Evolutionary conservation across 2,888 invertebrate genomes (phyloP), one percentile per base, ranked within the genome.

Genomic region (Luperina testacea): DNA sequence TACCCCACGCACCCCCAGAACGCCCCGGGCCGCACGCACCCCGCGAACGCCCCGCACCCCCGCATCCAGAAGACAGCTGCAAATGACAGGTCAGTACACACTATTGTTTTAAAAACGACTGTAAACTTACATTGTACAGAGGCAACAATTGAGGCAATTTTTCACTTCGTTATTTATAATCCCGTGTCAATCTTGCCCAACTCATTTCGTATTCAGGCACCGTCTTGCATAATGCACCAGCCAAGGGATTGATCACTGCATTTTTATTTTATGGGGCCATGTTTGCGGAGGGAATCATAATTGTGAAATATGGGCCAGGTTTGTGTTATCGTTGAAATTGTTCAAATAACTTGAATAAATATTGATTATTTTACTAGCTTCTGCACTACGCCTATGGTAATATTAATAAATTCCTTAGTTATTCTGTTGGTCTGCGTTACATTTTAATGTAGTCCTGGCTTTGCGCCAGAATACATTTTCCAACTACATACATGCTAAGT

Each of bases 31-130:
- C n/a, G 92, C 96, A 15, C 93, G 96, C 51, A 96, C 97, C 2
- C 96, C 97, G 45, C 93, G 96, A 70, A 96, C 97, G 6, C 96
- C 96, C 7, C 93, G 96, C 82, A 96, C 96, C 73, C 96, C 97
- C 75, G 96, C 96, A 3, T 96, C 97, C 68, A 95, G 97, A 87
- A 94, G 97, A 93, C 97, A 97, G 94, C 94, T 97, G 91, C 97
- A 97, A 93, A 96, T 97, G 96, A 97, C 97, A 95, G 97, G 97
- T 96, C 87, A 93, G 95, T 94, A 84, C 83, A 82, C n/a, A 80
- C 64, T 75, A 80, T 83, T 85, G 75, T 88, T 81, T 88, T 32
- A 69, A 80, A 76, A 81, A 27, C 67, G 48, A 67, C 61, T 73
- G 61, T 83, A 80, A 71, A 51, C 48, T 77, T 63, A 74, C 84